phyloP scores from a whole-genome alignment of 2,888 invertebrate genomes.

The Amphipoea lucens region DNA sequence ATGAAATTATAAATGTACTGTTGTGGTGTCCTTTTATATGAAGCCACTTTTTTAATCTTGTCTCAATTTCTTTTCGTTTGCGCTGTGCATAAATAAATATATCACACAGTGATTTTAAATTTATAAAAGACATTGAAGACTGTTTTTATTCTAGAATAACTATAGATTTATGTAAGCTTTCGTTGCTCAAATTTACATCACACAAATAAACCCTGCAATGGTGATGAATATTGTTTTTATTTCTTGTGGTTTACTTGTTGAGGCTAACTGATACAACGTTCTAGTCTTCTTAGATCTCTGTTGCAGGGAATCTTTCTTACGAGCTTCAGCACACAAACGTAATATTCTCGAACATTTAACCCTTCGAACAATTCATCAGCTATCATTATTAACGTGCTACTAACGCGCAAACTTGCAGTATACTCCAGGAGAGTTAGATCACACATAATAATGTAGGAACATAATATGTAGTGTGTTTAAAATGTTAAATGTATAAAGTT shows the following conservation, averaged over 20 bases:
- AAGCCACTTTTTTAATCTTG: constrained; percentile 62
- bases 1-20: constrained; percentile 63
- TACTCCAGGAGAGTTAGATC: constrained; percentile 50
- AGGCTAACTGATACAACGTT: constrained; percentile 74
- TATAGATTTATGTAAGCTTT: constrained; percentile 68
- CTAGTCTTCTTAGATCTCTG: constrained; percentile 80
- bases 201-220: constrained; percentile 74
- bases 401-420: constrained; percentile 75
- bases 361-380: constrained; percentile 67
- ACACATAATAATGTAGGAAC: constrained; percentile 43
- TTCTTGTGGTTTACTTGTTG: constrained; percentile 58
- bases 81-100: constrained; percentile 62
- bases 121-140: constrained; percentile 85
- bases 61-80: constrained; percentile 65
- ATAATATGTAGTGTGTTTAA: constrained; percentile 49
- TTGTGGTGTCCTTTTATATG: constrained; percentile 46
- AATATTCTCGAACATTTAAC: constrained; percentile 59
- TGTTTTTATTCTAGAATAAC: constrained; percentile 75
- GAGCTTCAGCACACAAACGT: constrained; percentile 61
- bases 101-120: constrained; percentile 64
- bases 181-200: constrained; percentile 75
- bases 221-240: constrained; percentile 66
- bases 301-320: constrained; percentile 70
- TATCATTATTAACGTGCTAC: constrained; percentile 70
- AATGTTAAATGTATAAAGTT: constrained; percentile 57